Percentiles rank a stretch among this genome's conserved stretches.
Evolutionary conservation across 2,888 invertebrate species (phyloP).

Genomic region (Drosophila gaucha): DNA sequence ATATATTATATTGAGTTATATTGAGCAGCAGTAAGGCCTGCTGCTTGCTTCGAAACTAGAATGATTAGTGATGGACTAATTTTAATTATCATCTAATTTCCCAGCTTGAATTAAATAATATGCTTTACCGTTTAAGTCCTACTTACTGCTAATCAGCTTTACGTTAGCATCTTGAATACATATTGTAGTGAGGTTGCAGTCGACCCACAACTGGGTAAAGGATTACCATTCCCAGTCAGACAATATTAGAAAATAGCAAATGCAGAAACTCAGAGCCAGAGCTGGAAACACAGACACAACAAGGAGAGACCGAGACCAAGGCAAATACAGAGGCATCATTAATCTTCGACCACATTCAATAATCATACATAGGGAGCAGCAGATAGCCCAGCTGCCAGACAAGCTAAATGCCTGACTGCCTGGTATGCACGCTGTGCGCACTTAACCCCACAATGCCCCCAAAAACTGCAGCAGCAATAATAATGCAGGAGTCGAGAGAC

Average conservation of each 20-base stretch:
- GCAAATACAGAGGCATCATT: slow-evolving; percentile 62
- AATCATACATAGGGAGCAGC: slow-evolving; percentile 65
- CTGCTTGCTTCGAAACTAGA: not conserved
- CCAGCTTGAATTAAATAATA: not conserved
- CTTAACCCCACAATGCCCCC: slow-evolving; percentile 50
- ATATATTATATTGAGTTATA: too few species aligned
- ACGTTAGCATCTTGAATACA: slow-evolving; percentile 16
- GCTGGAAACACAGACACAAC: slow-evolving; percentile 2
- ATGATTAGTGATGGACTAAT: not conserved
- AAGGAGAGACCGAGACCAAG: slow-evolving; percentile 23
- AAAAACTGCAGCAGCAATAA: slow-evolving; percentile 36
- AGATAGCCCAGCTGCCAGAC: slow-evolving; percentile 52
- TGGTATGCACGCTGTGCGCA: slow-evolving; percentile 42
- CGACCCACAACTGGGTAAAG: slow-evolving; percentile 23
- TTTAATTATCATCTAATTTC: slow-evolving; percentile 3
- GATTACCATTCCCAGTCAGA: slow-evolving; percentile 29
- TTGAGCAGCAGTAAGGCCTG: not conserved
- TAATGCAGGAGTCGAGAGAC: slow-evolving; percentile 25
- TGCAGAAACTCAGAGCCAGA: slow-evolving; percentile 11
- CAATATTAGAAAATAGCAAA: slow-evolving; percentile 48
- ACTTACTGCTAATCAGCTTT: slow-evolving; percentile 39
- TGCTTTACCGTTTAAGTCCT: not conserved
- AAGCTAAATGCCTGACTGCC: slow-evolving; percentile 24
- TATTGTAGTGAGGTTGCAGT: not conserved
- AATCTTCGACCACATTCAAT: slow-evolving; percentile 82